Percentiles rank a stretch among this genome's conserved stretches.
These are phyloP conservation scores for Ispidina lecontei DNA, from an alignment of 2,797 vertebrate species.

Conservation along the genomic window DNA sequence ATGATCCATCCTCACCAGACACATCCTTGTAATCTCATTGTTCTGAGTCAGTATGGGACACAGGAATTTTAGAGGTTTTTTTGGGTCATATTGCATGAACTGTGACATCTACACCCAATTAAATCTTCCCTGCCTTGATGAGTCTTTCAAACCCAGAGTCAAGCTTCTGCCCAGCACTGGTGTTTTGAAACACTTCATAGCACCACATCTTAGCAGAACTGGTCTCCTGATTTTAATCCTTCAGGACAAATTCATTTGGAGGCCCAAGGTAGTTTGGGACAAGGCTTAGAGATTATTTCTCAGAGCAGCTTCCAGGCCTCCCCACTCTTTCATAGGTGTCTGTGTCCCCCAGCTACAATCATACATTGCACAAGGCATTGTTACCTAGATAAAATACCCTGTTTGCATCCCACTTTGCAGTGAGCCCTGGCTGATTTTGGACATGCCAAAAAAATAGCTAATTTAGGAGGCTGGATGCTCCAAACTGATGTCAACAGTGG, in stretches of 20 bases:
- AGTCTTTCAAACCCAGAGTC: neutral
- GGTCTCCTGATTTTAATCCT: neutral
- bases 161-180: neutral
- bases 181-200: constrained; percentile 10
- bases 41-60: constrained; percentile 6
- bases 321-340: neutral
- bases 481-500: neutral
- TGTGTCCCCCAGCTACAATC: neutral
- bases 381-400: neutral
- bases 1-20: neutral
- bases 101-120: neutral
- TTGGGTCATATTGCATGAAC: constrained; percentile 26
- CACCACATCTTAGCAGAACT: neutral
- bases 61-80: neutral
- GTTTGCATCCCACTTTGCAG: neutral
- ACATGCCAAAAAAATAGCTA: neutral
- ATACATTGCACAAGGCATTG: neutral
- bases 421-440: neutral
- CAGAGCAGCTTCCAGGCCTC: neutral
- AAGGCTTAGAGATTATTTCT: neutral
- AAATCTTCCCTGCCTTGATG: neutral
- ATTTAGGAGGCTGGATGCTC: neutral
- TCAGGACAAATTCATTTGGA: neutral
- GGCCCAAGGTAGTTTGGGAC: neutral
- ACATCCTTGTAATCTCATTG: neutral